phyloP scores from a whole-genome alignment of 2,113 vertebrate species.

The Leptobrachium leishanense region DNA sequence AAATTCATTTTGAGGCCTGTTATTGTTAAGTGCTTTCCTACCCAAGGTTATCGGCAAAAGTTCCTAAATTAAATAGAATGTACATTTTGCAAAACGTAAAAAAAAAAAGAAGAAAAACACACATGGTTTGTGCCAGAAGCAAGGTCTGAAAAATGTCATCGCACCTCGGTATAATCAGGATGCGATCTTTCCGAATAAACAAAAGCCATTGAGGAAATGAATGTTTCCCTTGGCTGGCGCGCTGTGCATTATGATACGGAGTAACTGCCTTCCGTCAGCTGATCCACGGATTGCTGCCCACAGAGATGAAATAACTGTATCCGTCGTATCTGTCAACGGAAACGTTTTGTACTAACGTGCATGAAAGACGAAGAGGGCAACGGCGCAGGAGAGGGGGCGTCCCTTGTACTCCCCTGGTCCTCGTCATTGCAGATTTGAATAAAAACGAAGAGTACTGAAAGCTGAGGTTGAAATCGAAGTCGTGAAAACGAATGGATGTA shows the following conservation, averaged over 20 bases:
- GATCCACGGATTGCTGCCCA: not conserved
- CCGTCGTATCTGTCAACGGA: not conserved
- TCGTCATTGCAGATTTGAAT: not conserved
- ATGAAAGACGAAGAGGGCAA: not conserved
- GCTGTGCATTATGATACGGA: conserved; percentile 5
- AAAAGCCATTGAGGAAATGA: conserved; percentile 22
- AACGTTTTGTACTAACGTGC: not conserved
- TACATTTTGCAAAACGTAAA: conserved; percentile 14
- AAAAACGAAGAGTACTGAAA: not conserved
- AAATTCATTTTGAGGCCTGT: conserved; percentile 6
- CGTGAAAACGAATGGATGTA: not conserved
- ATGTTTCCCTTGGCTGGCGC: conserved; percentile 3
- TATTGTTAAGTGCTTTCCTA: not conserved
- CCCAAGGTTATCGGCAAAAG: conserved; percentile 43
- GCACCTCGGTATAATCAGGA: conserved; percentile 13
- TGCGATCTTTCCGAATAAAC: conserved; percentile 26
- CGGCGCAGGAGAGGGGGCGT: not conserved
- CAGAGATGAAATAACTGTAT: conserved; percentile 1
- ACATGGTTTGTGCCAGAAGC: not conserved
- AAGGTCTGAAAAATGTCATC: conserved; percentile 45
- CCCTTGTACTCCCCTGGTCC: not conserved
- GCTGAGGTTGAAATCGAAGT: not conserved
- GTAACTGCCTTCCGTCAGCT: not conserved
- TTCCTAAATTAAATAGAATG: conserved; percentile 41
- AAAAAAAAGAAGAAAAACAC: conserved; percentile 11